Percentiles rank a stretch among this genome's conserved stretches.
phyloP scores from a whole-genome alignment of 2,888 invertebrate species.

The Andrena trimmerana region DNA sequence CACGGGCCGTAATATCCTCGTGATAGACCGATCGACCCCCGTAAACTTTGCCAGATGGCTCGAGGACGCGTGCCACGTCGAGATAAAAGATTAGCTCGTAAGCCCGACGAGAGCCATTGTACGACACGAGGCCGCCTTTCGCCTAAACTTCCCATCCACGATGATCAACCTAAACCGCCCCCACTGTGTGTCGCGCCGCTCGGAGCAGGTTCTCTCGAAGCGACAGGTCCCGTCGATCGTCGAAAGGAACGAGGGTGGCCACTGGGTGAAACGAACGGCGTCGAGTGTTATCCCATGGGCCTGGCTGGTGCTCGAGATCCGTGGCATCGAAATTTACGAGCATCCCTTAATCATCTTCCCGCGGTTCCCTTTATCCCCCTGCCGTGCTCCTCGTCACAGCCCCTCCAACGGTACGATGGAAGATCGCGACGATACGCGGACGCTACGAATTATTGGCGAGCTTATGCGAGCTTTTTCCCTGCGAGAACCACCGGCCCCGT shows the following conservation, averaged over 20 bases:
- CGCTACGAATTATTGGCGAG: not conserved
- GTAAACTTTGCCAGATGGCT: slow-evolving; percentile 81
- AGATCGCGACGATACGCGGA: not conserved
- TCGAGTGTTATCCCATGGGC: slow-evolving; percentile 50
- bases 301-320: slow-evolving; percentile 43
- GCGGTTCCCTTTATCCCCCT: slow-evolving; percentile 17
- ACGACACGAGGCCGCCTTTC: slow-evolving; percentile 52
- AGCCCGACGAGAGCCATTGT: slow-evolving; percentile 76
- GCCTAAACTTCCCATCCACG: slow-evolving; percentile 37
- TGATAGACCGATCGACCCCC: slow-evolving; percentile 82
- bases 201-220: slow-evolving; percentile 70
- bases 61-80: slow-evolving; percentile 82
- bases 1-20: slow-evolving; percentile 55
- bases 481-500: not conserved
- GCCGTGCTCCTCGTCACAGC: not conserved
- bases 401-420: not conserved
- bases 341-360: slow-evolving; percentile 53
- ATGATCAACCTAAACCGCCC: not conserved
- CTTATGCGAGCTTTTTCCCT: not conserved
- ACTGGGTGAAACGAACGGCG: slow-evolving; percentile 20
- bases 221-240: slow-evolving; percentile 73
- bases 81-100: slow-evolving; percentile 82
- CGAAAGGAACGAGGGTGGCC: slow-evolving; percentile 29
- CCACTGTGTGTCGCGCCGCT: not conserved
- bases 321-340: slow-evolving; percentile 50